Evolutionary conservation across 2,797 vertebrate genomes (phyloP), one percentile per base, ranked within the genome.

Genomic region (Miichthys miiuy): DNA sequence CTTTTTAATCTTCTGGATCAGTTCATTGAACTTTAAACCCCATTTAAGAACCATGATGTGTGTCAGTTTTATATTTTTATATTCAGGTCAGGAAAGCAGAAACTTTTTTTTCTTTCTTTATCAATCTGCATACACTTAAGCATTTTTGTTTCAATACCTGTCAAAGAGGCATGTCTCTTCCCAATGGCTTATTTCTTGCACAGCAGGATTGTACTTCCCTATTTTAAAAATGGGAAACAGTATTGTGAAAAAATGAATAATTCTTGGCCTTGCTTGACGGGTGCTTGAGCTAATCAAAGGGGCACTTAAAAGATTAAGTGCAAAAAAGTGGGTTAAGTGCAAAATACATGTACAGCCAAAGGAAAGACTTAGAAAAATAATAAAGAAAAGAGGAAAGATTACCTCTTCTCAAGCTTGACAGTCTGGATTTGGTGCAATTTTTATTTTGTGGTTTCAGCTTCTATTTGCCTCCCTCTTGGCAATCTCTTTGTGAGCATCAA

Each of bases 1-100:
- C 8, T 75, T 14, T 54, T 77, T 55, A 14, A 85, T 69, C 54
- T 61, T 48, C 17, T 17, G 46, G 8, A 72, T 80, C 34, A 62
- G 60, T 73, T 83, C 41, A 41, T 14, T 50, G 47, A 52, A 0
- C 69, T 56, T 65, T 17, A 67, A 9, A 69, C 5, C 65, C 41
- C 4, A 2, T 71, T 64, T 60, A 34, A 69, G 13, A 52, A 10
- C 4, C 4, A 10, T 41, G n/a, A 11, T 27, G n/a, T 72, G 27
- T 0, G 16, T 23, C 0, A 52, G 21, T 3, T 54, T 52, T 20
- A 6, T 6, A 5, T 57, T 34, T 56, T 55, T 18, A 27, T 25
- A 57, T 79, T 52, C 25, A 44, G 55, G 34, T 72, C 30, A 60
- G 60, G 8, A n/a, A 54, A 5, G 6, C 41, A 16, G n/a, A n/a